A percentile compares a stretch with the other conserved stretches of the same genome.
Conservation (phyloP, 1,140 invertebrate species). For the Maconellicoccus hirsutus region DNA sequence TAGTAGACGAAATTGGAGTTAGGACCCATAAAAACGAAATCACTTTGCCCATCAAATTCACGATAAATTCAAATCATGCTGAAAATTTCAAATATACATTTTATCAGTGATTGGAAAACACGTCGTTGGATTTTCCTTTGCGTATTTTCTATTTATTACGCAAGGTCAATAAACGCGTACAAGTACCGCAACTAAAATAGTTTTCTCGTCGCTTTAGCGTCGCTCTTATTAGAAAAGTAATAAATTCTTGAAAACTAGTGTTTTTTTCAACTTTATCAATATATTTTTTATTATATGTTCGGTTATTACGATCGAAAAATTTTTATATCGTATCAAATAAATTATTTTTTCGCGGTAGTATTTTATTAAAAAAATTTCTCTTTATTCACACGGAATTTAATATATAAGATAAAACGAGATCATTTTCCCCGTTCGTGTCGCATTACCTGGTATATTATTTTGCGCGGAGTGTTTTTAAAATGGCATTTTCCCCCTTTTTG, state of each 20-base stretch:
- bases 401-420: too few relatives aligned
- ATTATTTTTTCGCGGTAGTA: background rate
- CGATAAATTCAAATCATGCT: constrained; percentile 9
- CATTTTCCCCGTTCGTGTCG: too few relatives aligned
- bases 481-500: too few relatives aligned
- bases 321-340: background rate
- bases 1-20: constrained; percentile 49
- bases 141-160: background rate
- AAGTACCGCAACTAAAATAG: background rate
- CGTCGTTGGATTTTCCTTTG: background rate
- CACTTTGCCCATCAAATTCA: constrained; percentile 14
- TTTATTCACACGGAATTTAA: too few relatives aligned
- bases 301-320: background rate
- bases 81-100: background rate
- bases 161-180: background rate
- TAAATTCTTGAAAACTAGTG: background rate
- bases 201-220: background rate
- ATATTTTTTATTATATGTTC: background rate
- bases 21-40: constrained; percentile 43
- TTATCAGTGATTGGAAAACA: background rate
- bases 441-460: too few relatives aligned
- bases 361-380: background rate
- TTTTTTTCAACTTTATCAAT: background rate
- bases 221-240: background rate
- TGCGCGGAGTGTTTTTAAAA: too few relatives aligned